Evolutionary conservation across 2,888 invertebrate species (phyloP).

Genomic region (Boloria euphrosyne): DNA sequence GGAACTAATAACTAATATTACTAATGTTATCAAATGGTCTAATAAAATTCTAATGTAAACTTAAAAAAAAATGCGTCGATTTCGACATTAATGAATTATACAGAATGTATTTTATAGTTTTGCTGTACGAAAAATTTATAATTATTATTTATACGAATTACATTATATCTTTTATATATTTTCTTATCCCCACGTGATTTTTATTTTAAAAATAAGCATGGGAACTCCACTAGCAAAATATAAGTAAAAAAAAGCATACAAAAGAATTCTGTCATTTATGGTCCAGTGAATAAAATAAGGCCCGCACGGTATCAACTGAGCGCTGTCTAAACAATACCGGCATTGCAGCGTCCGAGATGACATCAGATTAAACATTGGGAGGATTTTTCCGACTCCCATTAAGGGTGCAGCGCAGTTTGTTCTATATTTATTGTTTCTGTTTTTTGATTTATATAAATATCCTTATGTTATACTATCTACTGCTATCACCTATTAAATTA

Average conservation of each 20-base stretch:
- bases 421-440: slow-evolving; percentile 27
- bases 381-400: slow-evolving; percentile 70
- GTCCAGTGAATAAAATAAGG: slow-evolving; percentile 19
- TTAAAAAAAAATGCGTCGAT: too few relatives aligned
- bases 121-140: too few relatives aligned
- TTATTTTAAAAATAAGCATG: too few relatives aligned
- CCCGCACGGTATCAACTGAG: slow-evolving; percentile 26
- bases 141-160: too few relatives aligned
- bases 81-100: too few relatives aligned
- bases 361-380: slow-evolving; percentile 72
- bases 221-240: too few relatives aligned
- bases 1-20: too few relatives aligned
- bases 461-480: not conserved
- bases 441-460: slow-evolving; percentile 1
- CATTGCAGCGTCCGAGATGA: slow-evolving; percentile 67
- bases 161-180: too few relatives aligned
- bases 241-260: not conserved
- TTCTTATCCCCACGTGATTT: too few relatives aligned
- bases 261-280: slow-evolving; percentile 7
- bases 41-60: too few relatives aligned
- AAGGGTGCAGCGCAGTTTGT: slow-evolving; percentile 44
- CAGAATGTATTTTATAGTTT: too few relatives aligned
- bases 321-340: slow-evolving; percentile 63
- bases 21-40: too few relatives aligned
- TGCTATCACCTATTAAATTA: not conserved